phyloP scores from a whole-genome alignment of 1,140 invertebrate species.

The Lethrus apterus region DNA sequence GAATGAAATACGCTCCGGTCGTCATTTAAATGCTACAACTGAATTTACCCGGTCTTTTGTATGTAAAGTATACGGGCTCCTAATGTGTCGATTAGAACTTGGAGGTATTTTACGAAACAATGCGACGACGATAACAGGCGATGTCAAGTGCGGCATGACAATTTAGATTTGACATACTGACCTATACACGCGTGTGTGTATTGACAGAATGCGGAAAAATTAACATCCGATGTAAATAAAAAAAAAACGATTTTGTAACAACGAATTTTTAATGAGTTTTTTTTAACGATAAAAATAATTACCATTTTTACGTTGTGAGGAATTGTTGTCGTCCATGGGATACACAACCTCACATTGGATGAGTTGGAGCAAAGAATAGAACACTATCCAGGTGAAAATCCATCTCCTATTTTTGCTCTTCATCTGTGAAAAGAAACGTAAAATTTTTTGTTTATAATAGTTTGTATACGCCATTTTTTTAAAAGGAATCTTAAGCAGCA shows the following conservation, averaged over 20 bases:
- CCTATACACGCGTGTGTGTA: conserved; percentile 18
- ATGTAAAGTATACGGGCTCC: too few relatives aligned
- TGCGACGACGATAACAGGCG: conserved; percentile 2
- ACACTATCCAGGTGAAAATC: conserved; percentile 24
- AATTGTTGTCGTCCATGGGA: not conserved
- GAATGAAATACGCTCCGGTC: too few relatives aligned
- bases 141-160: conserved; percentile 7
- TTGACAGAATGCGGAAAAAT: not conserved
- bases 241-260: not conserved
- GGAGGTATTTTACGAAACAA: too few relatives aligned
- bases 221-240: not conserved
- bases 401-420: conserved; percentile 31
- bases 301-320: conserved; percentile 6
- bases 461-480: not conserved
- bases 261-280: not conserved
- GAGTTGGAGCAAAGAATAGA: not conserved
- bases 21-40: too few relatives aligned
- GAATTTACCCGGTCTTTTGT: too few relatives aligned
- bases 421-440: conserved; percentile 29
- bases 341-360: not conserved
- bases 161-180: conserved; percentile 23
- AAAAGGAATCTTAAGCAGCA: not conserved
- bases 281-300: not conserved
- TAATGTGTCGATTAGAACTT: too few relatives aligned
- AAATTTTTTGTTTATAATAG: too few relatives aligned